Percentiles rank a stretch among this genome's conserved stretches.
Evolutionary conservation across 1,140 invertebrate species (phyloP).

Genomic region (Hestina assimilis): DNA sequence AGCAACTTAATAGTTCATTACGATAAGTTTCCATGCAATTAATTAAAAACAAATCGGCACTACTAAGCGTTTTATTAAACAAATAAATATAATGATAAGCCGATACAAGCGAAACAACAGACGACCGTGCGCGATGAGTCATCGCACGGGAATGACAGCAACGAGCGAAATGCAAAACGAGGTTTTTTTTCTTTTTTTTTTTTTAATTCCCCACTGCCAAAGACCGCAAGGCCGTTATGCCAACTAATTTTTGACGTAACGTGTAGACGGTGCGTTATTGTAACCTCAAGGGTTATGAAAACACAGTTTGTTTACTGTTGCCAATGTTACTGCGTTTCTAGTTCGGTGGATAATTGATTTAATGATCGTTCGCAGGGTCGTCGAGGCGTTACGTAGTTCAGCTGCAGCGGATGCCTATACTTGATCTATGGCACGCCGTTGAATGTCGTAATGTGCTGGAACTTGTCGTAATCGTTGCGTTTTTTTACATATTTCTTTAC

Average conservation of each 20-base stretch:
- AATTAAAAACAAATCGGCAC: constrained; percentile 26
- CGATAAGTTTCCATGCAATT: constrained; percentile 5
- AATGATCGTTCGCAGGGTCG: constrained; percentile 32
- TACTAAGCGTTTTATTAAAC: constrained; percentile 40
- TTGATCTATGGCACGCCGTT: constrained; percentile 18
- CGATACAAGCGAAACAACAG: constrained; percentile 31
- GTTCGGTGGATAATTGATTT: constrained; percentile 40
- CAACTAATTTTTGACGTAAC: constrained; percentile 40
- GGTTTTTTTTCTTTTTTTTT: constrained; percentile 22
- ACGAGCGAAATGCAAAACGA: constrained; percentile 15
- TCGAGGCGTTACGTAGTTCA: constrained; percentile 23
- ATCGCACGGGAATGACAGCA: constrained; percentile 43
- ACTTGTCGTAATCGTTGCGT: background rate
- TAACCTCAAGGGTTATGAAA: constrained; percentile 45
- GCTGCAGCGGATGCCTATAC: constrained; percentile 17
- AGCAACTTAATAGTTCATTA: background rate
- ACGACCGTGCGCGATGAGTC: constrained; percentile 48
- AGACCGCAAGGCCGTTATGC: constrained; percentile 39
- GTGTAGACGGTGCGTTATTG: constrained; percentile 20
- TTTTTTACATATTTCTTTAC: background rate
- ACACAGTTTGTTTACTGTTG: constrained; percentile 38
- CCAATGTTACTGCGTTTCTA: constrained; percentile 30
- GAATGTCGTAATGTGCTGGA: constrained; percentile 10
- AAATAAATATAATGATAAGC: constrained; percentile 52
- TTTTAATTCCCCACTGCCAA: constrained; percentile 24